Conservation (phyloP, 2,888 invertebrate species). For the Epirrita christyi region DNA sequence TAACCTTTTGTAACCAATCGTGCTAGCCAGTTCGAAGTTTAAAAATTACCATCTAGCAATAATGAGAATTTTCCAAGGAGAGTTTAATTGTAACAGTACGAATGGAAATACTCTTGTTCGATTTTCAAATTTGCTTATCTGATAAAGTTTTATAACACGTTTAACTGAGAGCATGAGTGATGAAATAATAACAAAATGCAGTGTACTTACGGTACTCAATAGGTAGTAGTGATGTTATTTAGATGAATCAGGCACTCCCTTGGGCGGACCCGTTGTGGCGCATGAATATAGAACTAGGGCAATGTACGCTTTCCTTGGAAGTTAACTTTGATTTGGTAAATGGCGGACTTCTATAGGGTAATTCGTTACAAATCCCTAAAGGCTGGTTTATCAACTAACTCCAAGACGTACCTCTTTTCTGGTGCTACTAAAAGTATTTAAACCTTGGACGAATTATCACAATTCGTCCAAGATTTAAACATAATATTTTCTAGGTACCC, state of each 20-base stretch:
- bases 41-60: too few relatives aligned
- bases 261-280: constrained; percentile 54
- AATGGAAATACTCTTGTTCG: too few relatives aligned
- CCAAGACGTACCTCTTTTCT: neutral
- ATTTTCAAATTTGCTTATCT: too few relatives aligned
- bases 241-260: constrained; percentile 54
- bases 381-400: neutral
- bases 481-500: too few relatives aligned
- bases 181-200: constrained; percentile 13
- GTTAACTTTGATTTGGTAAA: constrained; percentile 25
- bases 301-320: constrained; percentile 37
- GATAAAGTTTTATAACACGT: too few relatives aligned
- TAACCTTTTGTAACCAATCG: too few relatives aligned
- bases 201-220: constrained; percentile 51
- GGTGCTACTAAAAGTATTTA: neutral
- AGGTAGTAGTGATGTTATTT: constrained; percentile 49
- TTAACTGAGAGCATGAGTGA: too few relatives aligned
- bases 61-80: too few relatives aligned
- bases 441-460: too few relatives aligned
- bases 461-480: too few relatives aligned
- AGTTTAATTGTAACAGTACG: too few relatives aligned
- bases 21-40: too few relatives aligned
- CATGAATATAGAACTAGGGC: constrained; percentile 57
- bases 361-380: constrained; percentile 16
- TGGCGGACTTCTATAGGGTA: constrained; percentile 12